These are phyloP conservation scores for Triplophysa tibetana DNA, from an alignment of 2,113 vertebrate species.

Conservation along the genomic window DNA sequence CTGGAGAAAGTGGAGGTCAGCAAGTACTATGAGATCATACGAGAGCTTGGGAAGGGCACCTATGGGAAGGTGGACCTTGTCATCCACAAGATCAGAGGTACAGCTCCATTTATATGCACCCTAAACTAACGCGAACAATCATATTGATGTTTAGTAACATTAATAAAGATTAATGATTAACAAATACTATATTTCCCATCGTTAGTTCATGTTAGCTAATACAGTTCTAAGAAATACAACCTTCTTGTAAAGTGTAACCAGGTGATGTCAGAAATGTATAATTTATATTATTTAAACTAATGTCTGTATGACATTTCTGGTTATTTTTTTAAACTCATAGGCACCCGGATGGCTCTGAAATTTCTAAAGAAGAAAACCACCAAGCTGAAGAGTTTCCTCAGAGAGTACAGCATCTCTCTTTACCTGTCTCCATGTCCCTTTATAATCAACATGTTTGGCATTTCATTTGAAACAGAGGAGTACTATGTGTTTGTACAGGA, in stretches of 20 bases:
- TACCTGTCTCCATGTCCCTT: conserved; percentile 81
- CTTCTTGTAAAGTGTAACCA: too few species aligned
- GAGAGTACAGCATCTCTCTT: conserved; percentile 83
- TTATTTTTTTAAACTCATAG: conserved; percentile 54
- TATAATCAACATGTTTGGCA: conserved; percentile 84
- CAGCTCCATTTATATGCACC: conserved; percentile 57
- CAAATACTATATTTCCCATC: too few species aligned
- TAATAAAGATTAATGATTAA: too few species aligned
- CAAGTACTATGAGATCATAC: conserved; percentile 77
- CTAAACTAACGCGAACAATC: too few species aligned
- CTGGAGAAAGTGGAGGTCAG: conserved; percentile 76
- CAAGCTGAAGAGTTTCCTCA: conserved; percentile 81
- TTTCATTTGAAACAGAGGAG: conserved; percentile 81
- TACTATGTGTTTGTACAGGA: conserved; percentile 84
- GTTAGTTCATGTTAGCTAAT: too few species aligned
- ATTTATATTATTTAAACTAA: conserved; percentile 66
- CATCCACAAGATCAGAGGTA: conserved; percentile 77
- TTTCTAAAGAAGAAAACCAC: conserved; percentile 85
- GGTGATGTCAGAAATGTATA: not conserved
- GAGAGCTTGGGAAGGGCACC: conserved; percentile 80
- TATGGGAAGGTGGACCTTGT: conserved; percentile 81
- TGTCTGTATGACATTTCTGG: not conserved
- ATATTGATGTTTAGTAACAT: too few species aligned
- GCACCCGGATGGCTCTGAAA: conserved; percentile 83
- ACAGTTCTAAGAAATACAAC: too few species aligned